These are phyloP conservation scores for Mus pahari DNA, from an alignment of 2,113 vertebrate species.

Conservation along the genomic window DNA sequence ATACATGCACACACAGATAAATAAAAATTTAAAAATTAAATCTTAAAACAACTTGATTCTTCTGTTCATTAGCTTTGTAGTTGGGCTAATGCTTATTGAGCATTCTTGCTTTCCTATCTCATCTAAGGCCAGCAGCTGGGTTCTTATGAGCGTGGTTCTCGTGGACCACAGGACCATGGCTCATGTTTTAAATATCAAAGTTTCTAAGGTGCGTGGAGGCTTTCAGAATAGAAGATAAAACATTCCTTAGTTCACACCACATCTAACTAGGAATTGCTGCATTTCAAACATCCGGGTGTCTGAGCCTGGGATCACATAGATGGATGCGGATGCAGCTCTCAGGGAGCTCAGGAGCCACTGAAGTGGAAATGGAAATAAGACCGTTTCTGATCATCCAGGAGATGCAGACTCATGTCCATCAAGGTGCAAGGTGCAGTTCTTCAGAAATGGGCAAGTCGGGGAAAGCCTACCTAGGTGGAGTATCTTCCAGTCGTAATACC, in stretches of 20 bases:
- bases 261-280: background rate
- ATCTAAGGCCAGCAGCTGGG: background rate
- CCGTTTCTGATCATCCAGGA: background rate
- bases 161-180: background rate
- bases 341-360: background rate
- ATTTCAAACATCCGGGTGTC: background rate
- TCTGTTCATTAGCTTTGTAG: background rate
- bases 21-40: background rate
- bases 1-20: background rate
- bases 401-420: fast-evolving
- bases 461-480: background rate
- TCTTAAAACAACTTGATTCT: background rate
- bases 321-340: background rate
- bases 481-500: too few relatives aligned
- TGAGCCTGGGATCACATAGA: background rate
- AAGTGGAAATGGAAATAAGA: background rate
- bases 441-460: fast-evolving
- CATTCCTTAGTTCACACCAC: background rate
- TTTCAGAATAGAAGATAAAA: constrained; percentile 38
- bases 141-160: background rate
- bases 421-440: background rate
- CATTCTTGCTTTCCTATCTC: background rate
- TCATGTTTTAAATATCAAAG: constrained; percentile 30
- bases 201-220: constrained; percentile 6
- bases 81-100: background rate